Conservation (phyloP, 2,113 vertebrate species). For the Zapornia atra region DNA sequence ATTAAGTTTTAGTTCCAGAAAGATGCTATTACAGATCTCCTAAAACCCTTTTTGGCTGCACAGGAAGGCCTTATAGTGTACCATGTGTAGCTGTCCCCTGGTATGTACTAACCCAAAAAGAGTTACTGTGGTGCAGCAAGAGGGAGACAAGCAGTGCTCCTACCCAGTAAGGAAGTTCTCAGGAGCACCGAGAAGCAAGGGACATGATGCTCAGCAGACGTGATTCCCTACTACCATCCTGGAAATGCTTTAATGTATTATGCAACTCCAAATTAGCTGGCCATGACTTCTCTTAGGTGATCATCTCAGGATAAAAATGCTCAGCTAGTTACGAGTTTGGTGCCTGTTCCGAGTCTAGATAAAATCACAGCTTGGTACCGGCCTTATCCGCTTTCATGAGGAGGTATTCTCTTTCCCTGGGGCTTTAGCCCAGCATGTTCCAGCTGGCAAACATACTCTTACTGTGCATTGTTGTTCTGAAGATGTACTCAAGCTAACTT, state of each 20-base stretch:
- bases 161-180: background rate
- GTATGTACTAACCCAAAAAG: background rate
- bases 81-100: background rate
- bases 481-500: background rate
- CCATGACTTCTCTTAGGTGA: background rate
- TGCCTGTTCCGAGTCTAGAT: background rate
- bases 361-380: background rate
- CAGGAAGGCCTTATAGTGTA: background rate
- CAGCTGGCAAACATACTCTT: background rate
- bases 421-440: background rate
- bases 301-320: background rate
- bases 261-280: background rate
- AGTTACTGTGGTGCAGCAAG: background rate
- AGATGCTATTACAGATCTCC: background rate
- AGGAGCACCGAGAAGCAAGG: background rate
- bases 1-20: background rate
- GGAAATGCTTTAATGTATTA: background rate
- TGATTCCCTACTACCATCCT: background rate
- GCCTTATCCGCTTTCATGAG: rapidly evolving
- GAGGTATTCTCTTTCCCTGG: background rate
- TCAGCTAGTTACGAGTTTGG: background rate
- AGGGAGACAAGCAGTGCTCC: background rate
- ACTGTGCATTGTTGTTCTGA: background rate
- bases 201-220: background rate
- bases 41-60: background rate